Evolutionary conservation across 1,140 invertebrate genomes (phyloP).

Genomic region (Lordiphosa collinella): DNA sequence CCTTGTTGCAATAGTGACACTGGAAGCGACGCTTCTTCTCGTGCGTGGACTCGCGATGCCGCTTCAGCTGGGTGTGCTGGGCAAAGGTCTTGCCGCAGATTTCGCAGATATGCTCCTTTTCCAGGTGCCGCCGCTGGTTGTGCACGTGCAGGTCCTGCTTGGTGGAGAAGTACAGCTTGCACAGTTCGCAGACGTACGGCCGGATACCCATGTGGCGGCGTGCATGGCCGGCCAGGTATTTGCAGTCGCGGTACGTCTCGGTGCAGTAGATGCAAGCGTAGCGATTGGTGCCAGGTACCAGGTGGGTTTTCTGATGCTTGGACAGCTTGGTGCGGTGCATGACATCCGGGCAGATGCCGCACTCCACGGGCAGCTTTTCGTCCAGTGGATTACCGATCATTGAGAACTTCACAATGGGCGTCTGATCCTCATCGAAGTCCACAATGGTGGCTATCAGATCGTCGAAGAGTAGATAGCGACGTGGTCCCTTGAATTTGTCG

Average conservation of each 20-base stretch:
- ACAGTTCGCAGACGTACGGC: conserved; percentile 67
- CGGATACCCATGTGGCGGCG: conserved; percentile 73
- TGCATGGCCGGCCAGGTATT: conserved; percentile 70
- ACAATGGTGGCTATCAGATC: conserved; percentile 71
- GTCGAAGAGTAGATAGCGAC: conserved; percentile 66
- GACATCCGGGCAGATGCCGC: conserved; percentile 72
- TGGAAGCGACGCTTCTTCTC: conserved; percentile 71
- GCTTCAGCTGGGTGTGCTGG: conserved; percentile 67
- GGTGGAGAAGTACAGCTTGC: conserved; percentile 70
- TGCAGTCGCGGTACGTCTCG: conserved; percentile 69
- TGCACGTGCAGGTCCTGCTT: conserved; percentile 71
- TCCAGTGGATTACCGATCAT: conserved; percentile 46
- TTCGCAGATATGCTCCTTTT: conserved; percentile 76
- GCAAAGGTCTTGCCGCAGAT: conserved; percentile 73
- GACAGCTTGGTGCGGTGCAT: conserved; percentile 62
- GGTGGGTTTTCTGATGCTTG: conserved; percentile 63
- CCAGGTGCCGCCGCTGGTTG: conserved; percentile 64
- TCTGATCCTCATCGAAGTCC: conserved; percentile 63
- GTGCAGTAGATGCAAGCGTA: conserved; percentile 69
- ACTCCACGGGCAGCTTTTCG: conserved; percentile 66
- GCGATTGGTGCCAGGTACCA: conserved; percentile 63
- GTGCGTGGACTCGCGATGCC: conserved; percentile 69
- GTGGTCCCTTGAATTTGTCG: conserved; percentile 55
- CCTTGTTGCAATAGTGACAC: conserved; percentile 66
- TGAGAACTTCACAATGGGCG: conserved; percentile 72